phyloP scores from a whole-genome alignment of 2,888 invertebrate species.

The Cenopis cana region DNA sequence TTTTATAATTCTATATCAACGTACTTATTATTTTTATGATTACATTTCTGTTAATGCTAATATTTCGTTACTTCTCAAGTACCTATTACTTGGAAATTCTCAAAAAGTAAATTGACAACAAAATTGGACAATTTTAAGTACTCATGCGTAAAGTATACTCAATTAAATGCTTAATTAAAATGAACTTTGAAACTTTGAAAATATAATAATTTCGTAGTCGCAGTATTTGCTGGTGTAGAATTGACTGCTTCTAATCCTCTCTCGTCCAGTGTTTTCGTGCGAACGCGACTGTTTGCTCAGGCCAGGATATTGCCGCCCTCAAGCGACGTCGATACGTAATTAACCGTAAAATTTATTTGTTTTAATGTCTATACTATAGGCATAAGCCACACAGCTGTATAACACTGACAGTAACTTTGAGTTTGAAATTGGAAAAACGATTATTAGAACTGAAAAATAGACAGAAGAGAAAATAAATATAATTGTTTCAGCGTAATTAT shows the following conservation, averaged over 20 bases:
- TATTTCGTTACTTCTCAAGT: too few species aligned
- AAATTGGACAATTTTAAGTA: too few species aligned
- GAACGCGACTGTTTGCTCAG: slow-evolving; percentile 61
- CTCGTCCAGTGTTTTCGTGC: slow-evolving; percentile 44
- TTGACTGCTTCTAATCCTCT: not conserved
- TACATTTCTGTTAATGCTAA: too few species aligned
- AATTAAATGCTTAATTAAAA: too few species aligned
- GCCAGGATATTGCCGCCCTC: slow-evolving; percentile 67
- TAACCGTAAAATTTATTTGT: slow-evolving; percentile 49
- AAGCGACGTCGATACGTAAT: slow-evolving; percentile 52
- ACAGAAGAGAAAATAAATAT: not conserved
- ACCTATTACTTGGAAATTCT: too few species aligned
- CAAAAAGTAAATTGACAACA: too few species aligned
- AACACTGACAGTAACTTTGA: not conserved
- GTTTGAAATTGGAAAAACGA: not conserved
- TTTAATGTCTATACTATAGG: slow-evolving; percentile 36
- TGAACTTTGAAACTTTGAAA: too few species aligned
- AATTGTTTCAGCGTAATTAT: too few species aligned
- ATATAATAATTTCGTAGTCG: not conserved
- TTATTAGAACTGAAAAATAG: too few species aligned
- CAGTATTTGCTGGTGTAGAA: not conserved
- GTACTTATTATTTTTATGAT: too few species aligned
- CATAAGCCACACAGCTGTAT: not conserved
- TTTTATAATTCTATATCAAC: too few species aligned
- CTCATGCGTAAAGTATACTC: too few species aligned